These are phyloP conservation scores for Myotis myotis DNA, from an alignment of 2,797 vertebrate species.

Conservation along the genomic window DNA sequence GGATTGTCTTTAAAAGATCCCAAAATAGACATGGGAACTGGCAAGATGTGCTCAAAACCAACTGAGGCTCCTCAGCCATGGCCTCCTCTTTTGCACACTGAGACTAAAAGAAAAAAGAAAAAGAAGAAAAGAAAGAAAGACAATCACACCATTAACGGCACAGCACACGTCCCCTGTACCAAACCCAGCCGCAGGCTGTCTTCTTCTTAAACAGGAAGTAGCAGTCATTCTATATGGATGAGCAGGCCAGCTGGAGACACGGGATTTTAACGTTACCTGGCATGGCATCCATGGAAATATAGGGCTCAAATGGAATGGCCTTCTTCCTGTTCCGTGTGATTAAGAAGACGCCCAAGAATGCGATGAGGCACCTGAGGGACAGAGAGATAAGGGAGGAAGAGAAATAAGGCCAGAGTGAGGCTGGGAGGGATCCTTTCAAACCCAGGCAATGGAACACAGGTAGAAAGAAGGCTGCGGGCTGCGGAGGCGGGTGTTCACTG, in stretches of 20 bases:
- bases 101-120: background rate
- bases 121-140: background rate
- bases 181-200: background rate
- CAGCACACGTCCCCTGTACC: slow-evolving; percentile 23
- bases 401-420: background rate
- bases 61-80: background rate
- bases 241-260: slow-evolving; percentile 9
- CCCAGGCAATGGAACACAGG: background rate
- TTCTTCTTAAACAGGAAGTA: slow-evolving; percentile 2
- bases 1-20: slow-evolving; percentile 25
- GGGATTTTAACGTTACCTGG: slow-evolving; percentile 87
- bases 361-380: slow-evolving; percentile 87
- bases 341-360: slow-evolving; percentile 94
- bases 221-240: background rate
- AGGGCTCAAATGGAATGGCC: slow-evolving; percentile 93
- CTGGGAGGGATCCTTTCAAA: background rate
- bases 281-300: slow-evolving; percentile 95
- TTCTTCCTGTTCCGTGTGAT: slow-evolving; percentile 93
- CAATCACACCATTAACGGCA: slow-evolving; percentile 35
- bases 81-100: background rate
- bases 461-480: background rate
- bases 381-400: background rate
- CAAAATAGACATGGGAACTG: background rate
- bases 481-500: background rate
- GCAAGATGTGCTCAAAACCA: slow-evolving; percentile 47